phyloP scores from a whole-genome alignment of 1,140 invertebrate genomes.

The Camponotus floridanus region DNA sequence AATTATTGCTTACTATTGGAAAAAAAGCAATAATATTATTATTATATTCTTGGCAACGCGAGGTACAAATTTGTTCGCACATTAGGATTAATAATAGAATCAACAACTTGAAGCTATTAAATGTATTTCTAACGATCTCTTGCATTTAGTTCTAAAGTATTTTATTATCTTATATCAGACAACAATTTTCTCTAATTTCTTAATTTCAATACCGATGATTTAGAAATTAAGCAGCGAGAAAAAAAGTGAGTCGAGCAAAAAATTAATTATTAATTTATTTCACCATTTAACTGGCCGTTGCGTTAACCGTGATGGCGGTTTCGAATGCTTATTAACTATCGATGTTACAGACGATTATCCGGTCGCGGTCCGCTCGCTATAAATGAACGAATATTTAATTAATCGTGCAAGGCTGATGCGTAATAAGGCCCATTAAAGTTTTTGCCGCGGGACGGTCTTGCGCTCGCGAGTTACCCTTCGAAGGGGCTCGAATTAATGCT shows the following conservation, averaged over 20 bases:
- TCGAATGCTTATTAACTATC: conserved; percentile 50
- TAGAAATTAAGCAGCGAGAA: conserved; percentile 50
- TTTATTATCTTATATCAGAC: neutral
- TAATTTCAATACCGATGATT: conserved; percentile 34
- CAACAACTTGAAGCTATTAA: conserved; percentile 39
- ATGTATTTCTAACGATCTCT: neutral
- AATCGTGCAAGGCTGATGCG: conserved; percentile 53
- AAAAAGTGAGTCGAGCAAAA: conserved; percentile 2
- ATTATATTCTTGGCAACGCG: conserved; percentile 4
- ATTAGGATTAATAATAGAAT: conserved; percentile 43
- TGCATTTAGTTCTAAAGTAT: neutral
- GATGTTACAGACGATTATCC: conserved; percentile 29
- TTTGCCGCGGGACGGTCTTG: conserved; percentile 39
- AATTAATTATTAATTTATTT: conserved; percentile 51
- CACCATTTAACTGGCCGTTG: conserved; percentile 32
- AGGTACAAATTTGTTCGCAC: conserved; percentile 13
- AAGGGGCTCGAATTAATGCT: conserved; percentile 56
- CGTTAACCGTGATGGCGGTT: conserved; percentile 45
- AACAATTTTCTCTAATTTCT: conserved; percentile 44
- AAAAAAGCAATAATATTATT: conserved; percentile 19
- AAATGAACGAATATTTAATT: conserved; percentile 62
- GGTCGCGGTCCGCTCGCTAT: neutral
- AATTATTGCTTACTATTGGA: neutral
- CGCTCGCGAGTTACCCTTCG: conserved; percentile 45
- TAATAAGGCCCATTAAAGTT: conserved; percentile 58